Evolutionary conservation across 2,888 invertebrate species (phyloP).

Genomic region (Hirudinaria manillensis): DNA sequence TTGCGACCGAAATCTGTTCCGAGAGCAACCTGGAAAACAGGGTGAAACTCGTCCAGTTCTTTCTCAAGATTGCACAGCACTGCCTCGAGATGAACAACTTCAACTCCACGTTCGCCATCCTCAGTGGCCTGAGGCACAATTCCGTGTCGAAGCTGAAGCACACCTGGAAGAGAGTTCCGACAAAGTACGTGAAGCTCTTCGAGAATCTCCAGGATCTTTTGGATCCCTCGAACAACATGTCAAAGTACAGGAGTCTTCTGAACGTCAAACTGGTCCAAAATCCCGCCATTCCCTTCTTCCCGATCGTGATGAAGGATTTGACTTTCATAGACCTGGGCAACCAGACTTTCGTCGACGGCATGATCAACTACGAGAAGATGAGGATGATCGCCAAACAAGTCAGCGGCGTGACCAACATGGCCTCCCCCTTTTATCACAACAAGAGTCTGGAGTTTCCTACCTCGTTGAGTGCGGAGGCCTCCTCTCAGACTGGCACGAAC

Average conservation of each 20-base stretch:
- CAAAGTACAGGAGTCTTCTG: slow-evolving; percentile 89
- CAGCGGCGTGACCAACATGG: slow-evolving; percentile 69
- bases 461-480: slow-evolving; percentile 36
- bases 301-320: slow-evolving; percentile 67
- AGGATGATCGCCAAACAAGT: slow-evolving; percentile 96
- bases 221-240: slow-evolving; percentile 99
- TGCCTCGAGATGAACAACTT: slow-evolving; percentile 23
- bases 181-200: slow-evolving; percentile 84
- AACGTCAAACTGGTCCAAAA: slow-evolving; percentile 82
- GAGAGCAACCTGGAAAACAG: slow-evolving; percentile 82
- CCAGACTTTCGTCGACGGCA: slow-evolving; percentile 53
- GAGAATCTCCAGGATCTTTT: slow-evolving; percentile 88
- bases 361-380: slow-evolving; percentile 93
- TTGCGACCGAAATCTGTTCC: slow-evolving; percentile 90
- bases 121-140: slow-evolving; percentile 91
- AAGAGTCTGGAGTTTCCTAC: slow-evolving; percentile 14
- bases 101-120: slow-evolving; percentile 58
- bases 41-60: slow-evolving; percentile 94
- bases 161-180: slow-evolving; percentile 95
- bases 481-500: slow-evolving; percentile 36
- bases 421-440: slow-evolving; percentile 69
- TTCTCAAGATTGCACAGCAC: slow-evolving; percentile 77
- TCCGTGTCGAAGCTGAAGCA: slow-evolving; percentile 82
- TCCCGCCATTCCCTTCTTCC: slow-evolving; percentile 64
- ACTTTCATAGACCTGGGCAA: slow-evolving; percentile 97